A percentile compares a stretch with the other conserved stretches of the same genome.
These are phyloP conservation scores for Leucosticte australis DNA, from an alignment of 2,113 vertebrate genomes.

Conservation along the genomic window DNA sequence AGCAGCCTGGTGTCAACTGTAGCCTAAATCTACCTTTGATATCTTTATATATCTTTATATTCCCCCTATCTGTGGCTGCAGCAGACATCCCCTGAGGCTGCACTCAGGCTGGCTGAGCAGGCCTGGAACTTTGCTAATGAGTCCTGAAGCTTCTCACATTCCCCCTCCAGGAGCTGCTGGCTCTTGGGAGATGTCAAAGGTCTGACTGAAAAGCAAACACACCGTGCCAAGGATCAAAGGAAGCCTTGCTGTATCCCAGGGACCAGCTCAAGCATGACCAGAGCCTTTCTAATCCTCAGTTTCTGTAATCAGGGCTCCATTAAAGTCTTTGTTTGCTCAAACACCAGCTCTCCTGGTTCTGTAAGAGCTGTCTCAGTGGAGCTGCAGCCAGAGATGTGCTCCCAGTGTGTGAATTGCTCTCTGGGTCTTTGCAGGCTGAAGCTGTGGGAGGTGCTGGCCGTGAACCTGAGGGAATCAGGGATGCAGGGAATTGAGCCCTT, in stretches of 20 bases:
- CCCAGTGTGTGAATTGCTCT: not conserved
- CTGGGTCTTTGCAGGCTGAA: not conserved
- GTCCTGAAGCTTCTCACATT: not conserved
- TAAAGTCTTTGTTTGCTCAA: not conserved
- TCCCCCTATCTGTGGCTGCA: not conserved
- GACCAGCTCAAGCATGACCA: not conserved
- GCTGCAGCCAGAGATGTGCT: not conserved
- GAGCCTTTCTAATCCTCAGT: not conserved
- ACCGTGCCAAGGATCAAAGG: not conserved
- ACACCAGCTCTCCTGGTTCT: not conserved
- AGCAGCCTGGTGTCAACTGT: not conserved
- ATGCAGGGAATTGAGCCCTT: not conserved
- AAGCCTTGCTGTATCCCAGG: fast-evolving
- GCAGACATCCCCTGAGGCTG: not conserved
- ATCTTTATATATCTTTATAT: not conserved
- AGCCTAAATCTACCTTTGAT: not conserved
- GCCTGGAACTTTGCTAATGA: not conserved
- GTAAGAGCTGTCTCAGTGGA: not conserved
- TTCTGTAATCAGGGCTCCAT: not conserved
- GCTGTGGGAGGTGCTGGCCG: not conserved
- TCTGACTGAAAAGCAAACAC: not conserved
- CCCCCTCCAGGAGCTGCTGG: not conserved
- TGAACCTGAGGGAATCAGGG: not conserved
- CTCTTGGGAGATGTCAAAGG: not conserved
- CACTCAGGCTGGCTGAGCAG: not conserved